Evolutionary conservation across 2,888 invertebrate genomes (phyloP).

Genomic region (Adelphocoris suturalis): DNA sequence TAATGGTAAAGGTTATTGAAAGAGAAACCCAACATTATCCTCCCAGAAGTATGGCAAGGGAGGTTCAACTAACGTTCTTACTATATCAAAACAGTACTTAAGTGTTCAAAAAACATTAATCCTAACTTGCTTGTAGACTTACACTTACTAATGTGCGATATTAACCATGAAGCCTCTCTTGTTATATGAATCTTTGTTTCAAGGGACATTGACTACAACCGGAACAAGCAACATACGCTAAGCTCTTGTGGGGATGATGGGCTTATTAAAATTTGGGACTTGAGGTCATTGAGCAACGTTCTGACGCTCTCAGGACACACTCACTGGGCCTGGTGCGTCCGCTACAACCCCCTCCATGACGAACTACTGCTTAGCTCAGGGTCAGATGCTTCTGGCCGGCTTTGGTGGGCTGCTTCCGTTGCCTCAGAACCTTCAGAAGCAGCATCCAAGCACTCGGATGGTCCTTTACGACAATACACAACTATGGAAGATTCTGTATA

Average conservation of each 20-base stretch:
- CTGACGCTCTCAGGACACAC: constrained; percentile 91
- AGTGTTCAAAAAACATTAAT: too few relatives aligned
- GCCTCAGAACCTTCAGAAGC: constrained; percentile 86
- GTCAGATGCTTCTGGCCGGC: constrained; percentile 86
- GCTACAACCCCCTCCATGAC: constrained; percentile 97
- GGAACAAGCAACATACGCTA: constrained; percentile 96
- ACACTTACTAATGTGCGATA: too few relatives aligned
- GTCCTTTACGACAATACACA: constrained; percentile 94
- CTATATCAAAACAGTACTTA: too few relatives aligned
- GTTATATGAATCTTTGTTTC: neutral
- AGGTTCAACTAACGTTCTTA: too few relatives aligned
- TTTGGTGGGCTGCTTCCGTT: constrained; percentile 92
- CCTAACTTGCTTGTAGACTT: too few relatives aligned
- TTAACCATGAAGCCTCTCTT: too few relatives aligned
- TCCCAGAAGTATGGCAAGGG: too few relatives aligned
- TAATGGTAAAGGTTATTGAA: too few relatives aligned
- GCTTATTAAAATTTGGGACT: constrained; percentile 97
- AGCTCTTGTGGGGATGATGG: constrained; percentile 98
- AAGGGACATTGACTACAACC: constrained; percentile 96
- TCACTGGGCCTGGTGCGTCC: constrained; percentile 83
- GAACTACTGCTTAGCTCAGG: constrained; percentile 95
- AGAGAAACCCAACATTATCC: too few relatives aligned
- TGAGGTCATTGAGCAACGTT: constrained; percentile 88
- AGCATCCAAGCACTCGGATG: constrained; percentile 86
- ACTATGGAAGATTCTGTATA: constrained; percentile 99